These are phyloP conservation scores for Pemphigus obesinymphae DNA, from an alignment of 1,140 invertebrate genomes.

Conservation along the genomic window DNA sequence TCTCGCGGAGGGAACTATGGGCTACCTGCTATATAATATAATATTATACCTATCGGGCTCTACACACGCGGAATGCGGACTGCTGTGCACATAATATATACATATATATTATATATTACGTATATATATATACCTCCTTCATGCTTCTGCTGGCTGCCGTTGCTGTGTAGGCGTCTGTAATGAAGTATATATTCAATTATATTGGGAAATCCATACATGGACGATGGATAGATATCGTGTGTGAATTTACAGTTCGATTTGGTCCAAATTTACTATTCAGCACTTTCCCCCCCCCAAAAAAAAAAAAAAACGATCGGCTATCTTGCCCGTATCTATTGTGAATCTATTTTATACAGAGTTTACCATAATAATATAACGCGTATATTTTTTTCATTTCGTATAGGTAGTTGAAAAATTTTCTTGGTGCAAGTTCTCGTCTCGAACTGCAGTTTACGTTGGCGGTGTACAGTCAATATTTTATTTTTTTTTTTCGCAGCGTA, in stretches of 20 bases:
- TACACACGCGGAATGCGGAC: neutral
- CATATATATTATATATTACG: no score
- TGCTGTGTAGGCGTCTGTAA: neutral
- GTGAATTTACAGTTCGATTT: neutral
- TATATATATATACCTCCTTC: neutral
- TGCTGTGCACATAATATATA: neutral
- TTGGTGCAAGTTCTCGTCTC: no score
- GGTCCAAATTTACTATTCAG: neutral
- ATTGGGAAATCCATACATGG: neutral
- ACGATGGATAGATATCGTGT: neutral
- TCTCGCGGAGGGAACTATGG: neutral
- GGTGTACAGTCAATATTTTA: neutral
- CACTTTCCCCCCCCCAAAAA: no score
- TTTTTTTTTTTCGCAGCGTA: neutral
- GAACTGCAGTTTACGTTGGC: neutral
- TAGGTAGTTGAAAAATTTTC: no score
- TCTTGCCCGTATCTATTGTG: no score
- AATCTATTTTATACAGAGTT: no score
- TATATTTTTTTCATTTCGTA: no score
- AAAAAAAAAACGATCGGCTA: no score
- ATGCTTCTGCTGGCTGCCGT: neutral
- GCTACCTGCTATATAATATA: constrained; percentile 17
- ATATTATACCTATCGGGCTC: neutral
- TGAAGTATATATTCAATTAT: constrained; percentile 19
- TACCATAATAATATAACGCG: no score